phyloP scores from a whole-genome alignment of 92 coral and sea anemone genomes.

The Bergia puertoricense region DNA sequence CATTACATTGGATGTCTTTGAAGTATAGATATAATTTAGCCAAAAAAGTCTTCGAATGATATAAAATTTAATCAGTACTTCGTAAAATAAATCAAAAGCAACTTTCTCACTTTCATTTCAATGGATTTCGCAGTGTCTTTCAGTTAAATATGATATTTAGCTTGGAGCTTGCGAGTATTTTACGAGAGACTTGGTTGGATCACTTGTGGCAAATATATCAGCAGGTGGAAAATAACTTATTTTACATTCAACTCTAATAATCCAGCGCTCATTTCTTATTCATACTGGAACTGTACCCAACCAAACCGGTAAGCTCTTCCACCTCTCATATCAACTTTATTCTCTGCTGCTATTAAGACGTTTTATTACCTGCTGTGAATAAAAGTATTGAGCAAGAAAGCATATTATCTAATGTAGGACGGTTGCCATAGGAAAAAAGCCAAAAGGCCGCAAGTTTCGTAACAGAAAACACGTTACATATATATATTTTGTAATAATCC shows the following conservation, averaged over 20 bases:
- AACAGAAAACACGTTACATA: neutral
- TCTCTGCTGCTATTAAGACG: neutral
- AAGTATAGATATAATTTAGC: neutral
- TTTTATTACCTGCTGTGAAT: slow-evolving; percentile 3
- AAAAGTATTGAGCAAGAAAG: neutral
- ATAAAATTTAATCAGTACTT: neutral
- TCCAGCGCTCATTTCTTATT: slow-evolving; percentile 11
- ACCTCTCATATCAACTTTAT: neutral
- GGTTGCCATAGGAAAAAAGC: neutral
- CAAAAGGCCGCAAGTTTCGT: neutral
- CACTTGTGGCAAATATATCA: neutral
- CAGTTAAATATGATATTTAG: neutral
- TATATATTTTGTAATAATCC: neutral
- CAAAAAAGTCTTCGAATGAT: neutral
- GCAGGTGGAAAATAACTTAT: neutral
- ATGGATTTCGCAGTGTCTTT: neutral
- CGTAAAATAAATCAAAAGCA: neutral
- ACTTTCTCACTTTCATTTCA: no score
- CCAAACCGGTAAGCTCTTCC: neutral
- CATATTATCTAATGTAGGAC: neutral
- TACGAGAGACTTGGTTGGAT: neutral
- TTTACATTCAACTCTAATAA: neutral
- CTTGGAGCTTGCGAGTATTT: neutral
- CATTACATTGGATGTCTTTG: neutral
- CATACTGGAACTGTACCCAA: neutral